Evolutionary conservation across 2,797 vertebrate genomes (phyloP), one percentile per base, ranked within the genome.

Genomic region (Rhyacichthys aspro): DNA sequence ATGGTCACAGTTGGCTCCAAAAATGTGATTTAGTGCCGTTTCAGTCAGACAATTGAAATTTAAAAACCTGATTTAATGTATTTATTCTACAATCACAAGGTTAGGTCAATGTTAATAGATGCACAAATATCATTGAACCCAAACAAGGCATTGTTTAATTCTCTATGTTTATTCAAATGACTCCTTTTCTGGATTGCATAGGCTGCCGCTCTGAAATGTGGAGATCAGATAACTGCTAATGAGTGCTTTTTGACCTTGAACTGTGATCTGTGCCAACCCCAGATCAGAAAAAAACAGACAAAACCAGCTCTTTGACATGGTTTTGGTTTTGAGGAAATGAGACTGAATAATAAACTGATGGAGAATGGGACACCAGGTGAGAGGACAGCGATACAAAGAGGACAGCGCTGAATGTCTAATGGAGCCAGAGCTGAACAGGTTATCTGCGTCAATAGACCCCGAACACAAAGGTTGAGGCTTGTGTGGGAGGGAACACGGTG

Each of bases 381-480:
- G 34, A 55, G 52, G 36, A 34, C 34, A 36, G 14, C 23, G 9
- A 23, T 3, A 23, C 28, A 33, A 17, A 50, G 43, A 56, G 48
- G 12, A 18, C 4, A 55, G 43, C 55, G 55, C 52, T 12, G 55
- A 43, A 72, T 72, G 67, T 66, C 55, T 76, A 56, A 76, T 69
- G 28, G 55, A 75, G 63, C 45, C 23, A n/a, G 19, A 8, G 19
- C 55, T 14, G 63, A 65, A 53, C 37, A 39, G 72, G 78, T 86
- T 86, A 88, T 87, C 81, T 72, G 37, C 11, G 48, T 64, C 80
- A 71, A 61, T 73, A 66, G 58, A 70, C 49, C 72, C 62, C 59
- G 39, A 68, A 85, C 81, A 85, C 77, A 72, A 84, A 84, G 77
- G 78, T 71, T 60, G 10, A 7, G 63, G 53, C 73, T 74, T 76